Base-by-base conservation (phyloP, 2,797 vertebrate species). In the Labeo calbasu region DNA sequence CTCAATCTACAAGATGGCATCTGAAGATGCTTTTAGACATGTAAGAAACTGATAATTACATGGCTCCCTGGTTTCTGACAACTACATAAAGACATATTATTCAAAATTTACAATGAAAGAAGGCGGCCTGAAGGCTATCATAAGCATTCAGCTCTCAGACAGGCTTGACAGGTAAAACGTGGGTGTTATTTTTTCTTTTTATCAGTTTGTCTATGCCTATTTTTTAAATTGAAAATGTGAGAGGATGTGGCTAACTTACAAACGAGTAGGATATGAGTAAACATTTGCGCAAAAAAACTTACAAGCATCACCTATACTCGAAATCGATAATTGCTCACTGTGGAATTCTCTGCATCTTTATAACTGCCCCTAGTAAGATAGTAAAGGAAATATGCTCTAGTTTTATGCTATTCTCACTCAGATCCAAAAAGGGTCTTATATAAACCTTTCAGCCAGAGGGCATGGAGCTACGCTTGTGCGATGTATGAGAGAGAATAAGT, bases 371-470 rank as follows among this genome's bases (percentile, higher is more conserved):
- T 71, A 17, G 21, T 23, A 40, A 66, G 25, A 82, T 55, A 57
- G 32, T 65, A 25, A 51, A 51, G 59, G 50, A 40, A 85, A 85
- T 68, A 83, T 81, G 84, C 71, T 84, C 28, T 79, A 83, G 53
- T 78, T 88, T 79, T 46, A 72, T 78, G 57, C 28, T 79, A 51
- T 55, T 81, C 79, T 79, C 43, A 83, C 46, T 79, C 40, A 84
- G 79, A 71, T 78, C 79, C 72, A 70, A 69, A 88, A 82, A 86
- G 78, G 11, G 15, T 83, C 87, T 87, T 88, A 88, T 71, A 82
- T 87, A 87, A 86, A 84, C 55, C 83, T 72, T 82, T 83, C 53
- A 59, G 87, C 88, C 84, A n/a, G 23, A 68, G 83, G 87, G 48
- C 61, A 86, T 23, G 63, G 15, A 57, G 55, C 36, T 53, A 43